Evolutionary conservation across 1,140 invertebrate species (phyloP).

Genomic region (Caerostris extrusa): DNA sequence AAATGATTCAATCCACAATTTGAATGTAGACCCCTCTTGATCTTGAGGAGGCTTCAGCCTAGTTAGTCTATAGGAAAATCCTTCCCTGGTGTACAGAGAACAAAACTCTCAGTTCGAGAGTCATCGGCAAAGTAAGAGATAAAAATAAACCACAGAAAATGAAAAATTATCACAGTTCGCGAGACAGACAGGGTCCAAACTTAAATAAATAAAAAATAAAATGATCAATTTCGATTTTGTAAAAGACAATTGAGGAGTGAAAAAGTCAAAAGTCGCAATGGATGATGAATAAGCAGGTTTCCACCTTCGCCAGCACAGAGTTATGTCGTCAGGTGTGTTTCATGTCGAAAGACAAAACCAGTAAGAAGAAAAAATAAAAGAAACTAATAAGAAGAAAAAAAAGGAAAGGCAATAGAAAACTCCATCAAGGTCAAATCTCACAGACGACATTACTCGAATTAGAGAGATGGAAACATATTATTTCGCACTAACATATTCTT

Average conservation of each 20-base stretch:
- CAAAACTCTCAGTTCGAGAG: no score
- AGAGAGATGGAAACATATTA: no score
- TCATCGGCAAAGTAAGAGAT: no score
- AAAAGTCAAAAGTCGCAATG: slow-evolving; percentile 6
- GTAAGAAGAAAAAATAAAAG: neutral
- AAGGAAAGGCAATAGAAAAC: neutral
- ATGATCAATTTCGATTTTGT: neutral
- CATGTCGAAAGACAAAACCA: slow-evolving; percentile 45
- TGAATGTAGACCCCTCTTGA: no score
- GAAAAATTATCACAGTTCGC: no score
- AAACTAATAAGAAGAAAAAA: neutral
- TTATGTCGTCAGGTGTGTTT: slow-evolving; percentile 17
- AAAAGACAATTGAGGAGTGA: neutral
- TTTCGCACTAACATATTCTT: no score
- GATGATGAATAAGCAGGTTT: slow-evolving; percentile 21
- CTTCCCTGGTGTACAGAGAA: no score
- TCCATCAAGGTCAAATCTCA: neutral
- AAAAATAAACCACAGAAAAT: no score
- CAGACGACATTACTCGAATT: neutral
- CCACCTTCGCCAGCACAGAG: slow-evolving; percentile 6
- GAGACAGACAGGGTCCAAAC: neutral
- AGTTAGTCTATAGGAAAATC: no score
- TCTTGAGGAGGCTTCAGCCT: no score
- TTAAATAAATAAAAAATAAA: neutral
- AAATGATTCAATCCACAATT: no score